Conservation (phyloP, 2,113 vertebrate species). For the Forbesichthys papilliferus region DNA sequence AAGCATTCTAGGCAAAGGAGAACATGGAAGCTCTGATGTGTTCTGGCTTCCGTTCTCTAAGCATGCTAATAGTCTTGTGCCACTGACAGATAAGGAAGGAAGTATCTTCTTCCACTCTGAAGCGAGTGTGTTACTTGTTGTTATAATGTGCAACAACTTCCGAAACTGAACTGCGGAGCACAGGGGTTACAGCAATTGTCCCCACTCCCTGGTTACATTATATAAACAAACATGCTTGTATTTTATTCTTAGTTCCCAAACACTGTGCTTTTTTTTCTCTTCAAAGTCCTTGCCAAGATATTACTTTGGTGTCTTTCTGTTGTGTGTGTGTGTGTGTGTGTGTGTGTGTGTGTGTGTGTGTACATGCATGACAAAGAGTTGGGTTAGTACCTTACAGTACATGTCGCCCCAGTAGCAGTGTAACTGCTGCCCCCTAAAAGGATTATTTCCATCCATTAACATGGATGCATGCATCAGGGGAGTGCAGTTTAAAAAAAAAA, state of each 20-base stretch:
- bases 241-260: conserved; percentile 44
- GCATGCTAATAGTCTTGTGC: conserved; percentile 23
- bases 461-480: not conserved
- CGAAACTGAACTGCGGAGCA: conserved; percentile 44
- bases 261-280: conserved; percentile 24
- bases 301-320: conserved; percentile 33
- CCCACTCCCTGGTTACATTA: conserved; percentile 46
- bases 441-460: no score
- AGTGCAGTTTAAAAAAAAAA: no score
- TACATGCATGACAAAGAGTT: not conserved
- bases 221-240: conserved; percentile 45
- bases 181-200: conserved; percentile 56
- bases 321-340: not conserved
- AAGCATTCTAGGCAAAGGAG: not conserved
- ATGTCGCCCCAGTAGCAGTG: not conserved
- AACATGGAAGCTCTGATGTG: not conserved
- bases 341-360: not conserved
- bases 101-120: conserved; percentile 33
- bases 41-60: conserved; percentile 12
- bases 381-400: no score
- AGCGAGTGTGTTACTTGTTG: conserved; percentile 36
- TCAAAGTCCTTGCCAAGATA: conserved; percentile 44
- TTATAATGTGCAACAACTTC: conserved; percentile 60
- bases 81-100: conserved; percentile 51
- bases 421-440: no score